phyloP scores from a whole-genome alignment of 2,113 vertebrate genomes.

The Rynchops niger region DNA sequence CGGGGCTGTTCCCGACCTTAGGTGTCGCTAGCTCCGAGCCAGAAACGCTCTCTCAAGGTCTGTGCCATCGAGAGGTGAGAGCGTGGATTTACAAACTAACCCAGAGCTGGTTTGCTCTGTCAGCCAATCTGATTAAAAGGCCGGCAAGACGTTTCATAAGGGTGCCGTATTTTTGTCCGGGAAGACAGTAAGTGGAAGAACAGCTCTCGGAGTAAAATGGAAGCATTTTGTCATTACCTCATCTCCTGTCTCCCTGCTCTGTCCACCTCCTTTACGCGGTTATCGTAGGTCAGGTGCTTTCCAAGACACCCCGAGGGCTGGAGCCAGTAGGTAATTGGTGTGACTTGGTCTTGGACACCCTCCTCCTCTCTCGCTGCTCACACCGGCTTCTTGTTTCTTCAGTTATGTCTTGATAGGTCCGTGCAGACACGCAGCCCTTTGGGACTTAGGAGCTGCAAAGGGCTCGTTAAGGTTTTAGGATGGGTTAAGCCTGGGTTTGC shows the following conservation, averaged over 20 bases:
- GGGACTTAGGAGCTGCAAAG: background rate
- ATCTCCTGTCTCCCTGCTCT: background rate
- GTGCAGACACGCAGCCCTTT: background rate
- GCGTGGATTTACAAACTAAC: background rate
- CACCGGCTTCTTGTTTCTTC: background rate
- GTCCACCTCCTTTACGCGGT: background rate
- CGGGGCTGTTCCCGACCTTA: background rate
- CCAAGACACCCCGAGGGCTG: background rate
- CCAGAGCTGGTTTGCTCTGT: background rate
- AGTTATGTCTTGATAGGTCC: fast-evolving
- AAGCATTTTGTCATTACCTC: background rate
- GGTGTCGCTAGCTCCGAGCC: background rate
- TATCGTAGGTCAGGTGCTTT: background rate
- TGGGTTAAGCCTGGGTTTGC: background rate
- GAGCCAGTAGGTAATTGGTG: background rate
- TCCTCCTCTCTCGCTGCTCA: background rate
- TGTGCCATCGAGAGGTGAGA: background rate
- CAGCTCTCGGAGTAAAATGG: background rate
- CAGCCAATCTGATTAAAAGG: background rate
- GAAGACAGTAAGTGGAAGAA: background rate
- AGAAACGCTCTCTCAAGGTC: background rate
- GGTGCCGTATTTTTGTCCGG: background rate
- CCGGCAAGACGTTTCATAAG: background rate
- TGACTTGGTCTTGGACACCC: background rate
- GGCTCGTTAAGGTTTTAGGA: background rate